Evolutionary conservation across 2,797 vertebrate genomes (phyloP).

Genomic region (Enteromius viviparus): DNA sequence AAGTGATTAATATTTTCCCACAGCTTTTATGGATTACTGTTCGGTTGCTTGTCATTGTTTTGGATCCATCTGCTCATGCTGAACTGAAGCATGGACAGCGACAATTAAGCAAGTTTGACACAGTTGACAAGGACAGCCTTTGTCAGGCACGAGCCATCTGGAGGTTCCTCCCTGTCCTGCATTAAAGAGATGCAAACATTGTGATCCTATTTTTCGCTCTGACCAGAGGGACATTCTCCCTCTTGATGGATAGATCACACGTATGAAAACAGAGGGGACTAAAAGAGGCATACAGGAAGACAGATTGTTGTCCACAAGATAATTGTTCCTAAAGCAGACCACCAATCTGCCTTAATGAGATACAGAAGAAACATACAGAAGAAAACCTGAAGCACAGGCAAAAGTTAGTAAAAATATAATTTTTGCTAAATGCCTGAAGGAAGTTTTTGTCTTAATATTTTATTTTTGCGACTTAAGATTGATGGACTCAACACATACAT

Average conservation of each 20-base stretch:
- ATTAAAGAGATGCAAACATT: constrained; percentile 65
- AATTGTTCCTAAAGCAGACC: constrained; percentile 60
- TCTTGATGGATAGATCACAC: constrained; percentile 64
- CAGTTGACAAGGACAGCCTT: constrained; percentile 73
- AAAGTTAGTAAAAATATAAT: background rate
- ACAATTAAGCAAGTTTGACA: constrained; percentile 78
- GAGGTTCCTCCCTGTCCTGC: constrained; percentile 55
- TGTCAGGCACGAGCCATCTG: constrained; percentile 75
- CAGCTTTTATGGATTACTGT: constrained; percentile 57
- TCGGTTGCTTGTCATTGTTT: constrained; percentile 63
- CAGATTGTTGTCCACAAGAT: constrained; percentile 63
- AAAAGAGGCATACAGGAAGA: constrained; percentile 51
- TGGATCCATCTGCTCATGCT: constrained; percentile 61
- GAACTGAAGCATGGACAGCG: constrained; percentile 50
- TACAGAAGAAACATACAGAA: background rate
- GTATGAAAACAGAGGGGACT: constrained; percentile 39
- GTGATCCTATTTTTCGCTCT: constrained; percentile 52
- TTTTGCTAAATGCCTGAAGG: background rate
- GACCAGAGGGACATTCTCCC: constrained; percentile 32
- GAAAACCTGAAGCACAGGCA: background rate
- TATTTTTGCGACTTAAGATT: background rate
- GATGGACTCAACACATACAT: background rate
- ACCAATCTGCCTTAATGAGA: constrained; percentile 38
- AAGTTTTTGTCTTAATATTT: background rate
- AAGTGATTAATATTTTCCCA: constrained; percentile 54